Conservation (phyloP, 2,888 invertebrate genomes). For the Metallyticus violacea region DNA sequence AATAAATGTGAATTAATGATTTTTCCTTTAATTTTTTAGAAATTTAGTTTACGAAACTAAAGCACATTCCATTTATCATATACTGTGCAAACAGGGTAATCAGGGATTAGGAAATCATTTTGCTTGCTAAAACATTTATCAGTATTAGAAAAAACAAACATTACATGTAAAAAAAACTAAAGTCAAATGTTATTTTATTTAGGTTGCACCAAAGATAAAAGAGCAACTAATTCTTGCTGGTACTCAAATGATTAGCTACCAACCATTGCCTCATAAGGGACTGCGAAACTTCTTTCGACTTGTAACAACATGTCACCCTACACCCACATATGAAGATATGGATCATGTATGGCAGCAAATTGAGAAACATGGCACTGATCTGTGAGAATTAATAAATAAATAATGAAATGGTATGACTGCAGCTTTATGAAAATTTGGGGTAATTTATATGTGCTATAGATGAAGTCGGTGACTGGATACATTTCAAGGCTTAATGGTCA, state of each 20-base stretch:
- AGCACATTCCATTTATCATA: too few relatives aligned
- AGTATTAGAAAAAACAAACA: too few relatives aligned
- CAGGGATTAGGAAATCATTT: too few relatives aligned
- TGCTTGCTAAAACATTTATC: too few relatives aligned
- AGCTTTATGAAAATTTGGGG: not conserved
- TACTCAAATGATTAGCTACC: conserved; percentile 72
- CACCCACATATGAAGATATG: conserved; percentile 56
- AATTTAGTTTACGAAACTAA: too few relatives aligned
- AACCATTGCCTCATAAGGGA: conserved; percentile 60
- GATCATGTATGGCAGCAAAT: conserved; percentile 63
- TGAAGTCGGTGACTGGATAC: not conserved
- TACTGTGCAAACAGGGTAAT: too few relatives aligned
- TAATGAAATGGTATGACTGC: too few relatives aligned
- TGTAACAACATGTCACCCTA: conserved; percentile 70
- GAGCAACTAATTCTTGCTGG: conserved; percentile 64
- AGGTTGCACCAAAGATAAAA: conserved; percentile 70
- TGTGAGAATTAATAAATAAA: not conserved
- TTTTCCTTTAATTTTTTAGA: too few relatives aligned
- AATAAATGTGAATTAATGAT: too few relatives aligned
- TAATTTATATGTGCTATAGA: not conserved
- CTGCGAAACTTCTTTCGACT: conserved; percentile 74
- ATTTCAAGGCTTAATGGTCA: not conserved
- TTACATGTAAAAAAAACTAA: not conserved
- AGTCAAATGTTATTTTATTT: conserved; percentile 5
- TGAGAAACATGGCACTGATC: conserved; percentile 53